Base-by-base conservation (phyloP, 2,888 invertebrate species). In the Lucinisca nassula region DNA sequence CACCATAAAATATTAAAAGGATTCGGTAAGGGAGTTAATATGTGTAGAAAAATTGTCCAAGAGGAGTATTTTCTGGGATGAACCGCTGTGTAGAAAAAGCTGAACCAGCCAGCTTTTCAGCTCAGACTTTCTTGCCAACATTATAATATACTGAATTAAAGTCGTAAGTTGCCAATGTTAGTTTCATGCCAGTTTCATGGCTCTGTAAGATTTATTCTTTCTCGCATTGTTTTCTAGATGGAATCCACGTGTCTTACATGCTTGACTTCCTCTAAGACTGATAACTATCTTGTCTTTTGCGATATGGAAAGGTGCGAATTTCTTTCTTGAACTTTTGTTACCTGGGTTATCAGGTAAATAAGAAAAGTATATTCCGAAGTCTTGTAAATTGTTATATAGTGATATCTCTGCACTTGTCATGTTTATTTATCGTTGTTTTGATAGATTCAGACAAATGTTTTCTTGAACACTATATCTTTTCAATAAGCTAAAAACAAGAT, bases 221-320 rank as follows among this genome's bases (percentile, higher is more conserved):
- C 61, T 61, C 61, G 17, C 24, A 30, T 61, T 55, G 55, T 55
- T 55, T 55, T 55, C n/a, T 30, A 4, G 61, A 61, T 67, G 30
- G 35, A 27, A 67, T 67, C 30, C 67, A 14, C 67, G 35, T 67
- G 32, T 35, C 32, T 67, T 1, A 24, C 35, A 35, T 17, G 67
- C 67, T 67, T 35, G 17, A 3, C 24, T 67, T 32, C 67, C 35
- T 21, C 21, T 35, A 67, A 67, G 1, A 35, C 67, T 67, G 67
- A 67, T 67, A 35, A 35, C 21, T 35, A 6, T 55, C 32, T 67
- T 67, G 67, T 67, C 67, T 67, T 67, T 35, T 10, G 12, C 35
- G 67, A 67, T 67, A 67, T 35, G 35, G 35, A 67, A 67, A 67
- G 67, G 67, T 67, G 67, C 35, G 67, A 67, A 67, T 67, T 35